These are phyloP conservation scores for Gila robusta DNA, from an alignment of 2,797 vertebrate species.

Conservation along the genomic window DNA sequence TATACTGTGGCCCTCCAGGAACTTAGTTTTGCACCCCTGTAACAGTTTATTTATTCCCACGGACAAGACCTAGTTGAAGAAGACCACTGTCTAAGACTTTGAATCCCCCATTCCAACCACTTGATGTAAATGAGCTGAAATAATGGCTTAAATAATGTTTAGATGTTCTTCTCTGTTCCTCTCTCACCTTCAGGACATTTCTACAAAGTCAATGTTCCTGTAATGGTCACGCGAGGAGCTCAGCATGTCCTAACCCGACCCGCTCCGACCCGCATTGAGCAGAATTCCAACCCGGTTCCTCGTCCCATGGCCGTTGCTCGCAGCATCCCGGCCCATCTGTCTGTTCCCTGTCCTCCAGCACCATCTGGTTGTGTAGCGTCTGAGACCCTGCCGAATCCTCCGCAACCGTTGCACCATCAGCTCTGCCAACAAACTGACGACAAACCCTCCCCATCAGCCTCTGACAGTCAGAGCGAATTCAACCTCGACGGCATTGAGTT, in stretches of 20 bases:
- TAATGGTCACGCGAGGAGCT: constrained; percentile 87
- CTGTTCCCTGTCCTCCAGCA: constrained; percentile 59
- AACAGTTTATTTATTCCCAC: no score
- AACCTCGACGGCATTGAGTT: constrained; percentile 69
- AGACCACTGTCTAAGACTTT: background rate
- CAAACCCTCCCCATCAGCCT: constrained; percentile 62
- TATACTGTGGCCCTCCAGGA: no score
- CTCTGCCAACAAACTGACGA: constrained; percentile 52
- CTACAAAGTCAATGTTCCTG: constrained; percentile 93
- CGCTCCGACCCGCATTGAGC: constrained; percentile 75
- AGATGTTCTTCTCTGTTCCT: background rate
- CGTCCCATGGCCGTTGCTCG: constrained; percentile 47
- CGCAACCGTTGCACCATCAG: background rate
- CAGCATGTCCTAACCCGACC: constrained; percentile 74
- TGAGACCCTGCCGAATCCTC: background rate
- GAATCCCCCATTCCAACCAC: background rate
- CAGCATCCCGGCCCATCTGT: constrained; percentile 58
- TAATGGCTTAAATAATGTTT: no score
- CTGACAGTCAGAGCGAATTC: constrained; percentile 59
- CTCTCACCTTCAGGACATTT: constrained; percentile 83
- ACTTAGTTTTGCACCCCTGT: no score
- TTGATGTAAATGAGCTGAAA: background rate
- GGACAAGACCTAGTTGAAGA: background rate
- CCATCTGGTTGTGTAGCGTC: background rate
- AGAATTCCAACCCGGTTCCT: constrained; percentile 65